Conservation (phyloP, 1,140 invertebrate species). For the Ectropis grisescens region DNA sequence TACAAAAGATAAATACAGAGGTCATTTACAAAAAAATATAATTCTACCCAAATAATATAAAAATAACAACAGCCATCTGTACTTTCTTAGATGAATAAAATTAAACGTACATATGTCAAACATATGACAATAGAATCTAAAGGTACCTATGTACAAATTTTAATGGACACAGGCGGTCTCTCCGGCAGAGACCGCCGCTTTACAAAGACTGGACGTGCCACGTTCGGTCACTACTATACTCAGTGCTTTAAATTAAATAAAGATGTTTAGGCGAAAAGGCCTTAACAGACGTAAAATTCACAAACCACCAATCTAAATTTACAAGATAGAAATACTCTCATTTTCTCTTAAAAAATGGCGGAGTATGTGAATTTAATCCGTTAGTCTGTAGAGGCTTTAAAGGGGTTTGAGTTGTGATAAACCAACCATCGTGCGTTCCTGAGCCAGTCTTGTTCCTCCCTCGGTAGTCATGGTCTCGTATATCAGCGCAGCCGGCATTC, state of each 20-base stretch:
- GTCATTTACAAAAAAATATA: slow-evolving; percentile 70
- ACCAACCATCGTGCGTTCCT: slow-evolving; percentile 12
- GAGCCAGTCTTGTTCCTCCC: slow-evolving; percentile 20
- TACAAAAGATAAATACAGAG: slow-evolving; percentile 68
- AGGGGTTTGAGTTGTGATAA: slow-evolving; percentile 21
- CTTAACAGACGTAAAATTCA: too few relatives aligned
- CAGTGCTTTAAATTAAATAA: slow-evolving; percentile 19
- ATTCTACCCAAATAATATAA: slow-evolving; percentile 69
- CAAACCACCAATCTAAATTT: too few relatives aligned
- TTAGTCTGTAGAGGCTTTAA: slow-evolving; percentile 22
- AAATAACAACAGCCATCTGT: slow-evolving; percentile 71
- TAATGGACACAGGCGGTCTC: slow-evolving; percentile 35
- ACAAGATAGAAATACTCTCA: too few relatives aligned
- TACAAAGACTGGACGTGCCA: slow-evolving; percentile 44
- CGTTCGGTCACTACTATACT: slow-evolving; percentile 41
- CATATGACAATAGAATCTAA: slow-evolving; percentile 68
- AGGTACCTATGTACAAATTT: slow-evolving; percentile 59
- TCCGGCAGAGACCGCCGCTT: slow-evolving; percentile 22
- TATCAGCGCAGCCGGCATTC: too few relatives aligned
- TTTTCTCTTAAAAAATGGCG: slow-evolving; percentile 11
- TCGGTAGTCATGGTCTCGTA: too few relatives aligned
- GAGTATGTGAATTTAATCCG: too few relatives aligned
- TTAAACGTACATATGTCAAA: slow-evolving; percentile 66
- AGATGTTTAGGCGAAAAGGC: too few relatives aligned
- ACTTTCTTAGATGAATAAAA: slow-evolving; percentile 70